Base-by-base conservation (phyloP, 2,113 vertebrate species). In the Parus major region DNA sequence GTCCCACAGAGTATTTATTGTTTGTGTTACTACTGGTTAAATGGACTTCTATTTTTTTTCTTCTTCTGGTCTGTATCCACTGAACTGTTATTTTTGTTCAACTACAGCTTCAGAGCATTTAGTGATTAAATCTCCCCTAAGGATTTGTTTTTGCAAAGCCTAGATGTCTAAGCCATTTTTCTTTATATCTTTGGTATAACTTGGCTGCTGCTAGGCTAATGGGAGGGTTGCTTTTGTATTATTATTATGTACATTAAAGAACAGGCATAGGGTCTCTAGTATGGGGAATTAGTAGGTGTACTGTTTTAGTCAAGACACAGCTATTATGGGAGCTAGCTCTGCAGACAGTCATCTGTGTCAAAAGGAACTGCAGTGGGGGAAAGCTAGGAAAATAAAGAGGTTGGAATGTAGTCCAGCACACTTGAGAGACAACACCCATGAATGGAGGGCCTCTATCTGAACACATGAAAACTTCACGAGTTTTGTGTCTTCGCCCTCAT, bases 21-120 rank as follows among this genome's bases (percentile, higher is more conserved):
- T 93, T 75, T 76, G n/a, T 53, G 42, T 61, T 93, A 86, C 46
- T 82, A 27, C 79, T 91, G 72, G 80, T 66, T 91, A 93, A 97
- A 91, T 16, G 44, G 59, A 71, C 89, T 93, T 63, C 50, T 80
- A 65, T 64, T 83, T 96, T 95, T 95, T 71, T 88, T 28, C 35
- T 93, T 85, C 36, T 96, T 80, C 60, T 61, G 47, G 9, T 91
- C 44, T 71, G 35, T 92, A 95, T 75, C 63, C 68, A 65, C 61
- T 73, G 76, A 50, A 77, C 92, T 79, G 49, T 79, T 93, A 47
- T 88, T 95, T 92, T 83, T 86, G 39, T 76, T 77, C 73, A 92
- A 46, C 63, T 94, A 75, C 63, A 85, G 50, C 44, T 94, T 94
- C 89, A 60, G 52, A 77, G 12, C 35, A 84, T 90, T 88, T 77